Evolutionary conservation across 1,140 invertebrate genomes (phyloP).

Genomic region (Hetaerina americana): DNA sequence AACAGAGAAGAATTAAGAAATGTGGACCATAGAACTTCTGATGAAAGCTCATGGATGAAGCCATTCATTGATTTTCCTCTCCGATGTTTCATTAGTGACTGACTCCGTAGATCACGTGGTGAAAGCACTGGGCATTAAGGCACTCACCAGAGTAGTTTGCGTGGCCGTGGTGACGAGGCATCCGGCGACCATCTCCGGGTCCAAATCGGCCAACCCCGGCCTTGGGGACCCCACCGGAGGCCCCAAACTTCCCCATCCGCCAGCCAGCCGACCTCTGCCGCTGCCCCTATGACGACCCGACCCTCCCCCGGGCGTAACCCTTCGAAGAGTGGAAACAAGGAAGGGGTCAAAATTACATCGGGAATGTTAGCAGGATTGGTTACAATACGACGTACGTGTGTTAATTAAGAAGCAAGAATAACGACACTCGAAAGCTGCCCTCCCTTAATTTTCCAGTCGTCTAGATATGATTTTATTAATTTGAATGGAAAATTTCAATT

Average conservation of each 20-base stretch:
- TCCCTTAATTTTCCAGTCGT: no score
- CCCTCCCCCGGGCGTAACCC: slow-evolving; percentile 42
- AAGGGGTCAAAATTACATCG: no score
- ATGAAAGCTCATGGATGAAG: not conserved
- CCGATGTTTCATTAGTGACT: not conserved
- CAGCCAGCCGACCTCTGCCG: not conserved
- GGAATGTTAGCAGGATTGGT: no score
- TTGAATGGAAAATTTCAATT: no score
- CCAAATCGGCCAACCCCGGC: not conserved
- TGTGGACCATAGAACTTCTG: not conserved
- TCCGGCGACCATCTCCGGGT: slow-evolving; percentile 12
- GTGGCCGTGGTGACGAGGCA: slow-evolving; percentile 32
- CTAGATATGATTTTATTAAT: no score
- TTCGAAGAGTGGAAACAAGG: no score
- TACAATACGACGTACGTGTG: no score
- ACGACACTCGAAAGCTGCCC: no score
- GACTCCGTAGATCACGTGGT: slow-evolving; percentile 1
- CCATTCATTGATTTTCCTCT: slow-evolving; percentile 3
- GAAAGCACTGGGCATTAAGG: not conserved
- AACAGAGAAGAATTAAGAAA: slow-evolving; percentile 14
- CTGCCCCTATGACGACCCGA: not conserved
- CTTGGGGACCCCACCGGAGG: not conserved
- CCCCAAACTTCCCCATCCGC: not conserved
- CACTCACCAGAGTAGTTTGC: slow-evolving; percentile 58
- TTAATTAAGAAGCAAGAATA: no score